Evolutionary conservation across 2,797 vertebrate genomes (phyloP).

Genomic region (Neosilurus mollespiculum): DNA sequence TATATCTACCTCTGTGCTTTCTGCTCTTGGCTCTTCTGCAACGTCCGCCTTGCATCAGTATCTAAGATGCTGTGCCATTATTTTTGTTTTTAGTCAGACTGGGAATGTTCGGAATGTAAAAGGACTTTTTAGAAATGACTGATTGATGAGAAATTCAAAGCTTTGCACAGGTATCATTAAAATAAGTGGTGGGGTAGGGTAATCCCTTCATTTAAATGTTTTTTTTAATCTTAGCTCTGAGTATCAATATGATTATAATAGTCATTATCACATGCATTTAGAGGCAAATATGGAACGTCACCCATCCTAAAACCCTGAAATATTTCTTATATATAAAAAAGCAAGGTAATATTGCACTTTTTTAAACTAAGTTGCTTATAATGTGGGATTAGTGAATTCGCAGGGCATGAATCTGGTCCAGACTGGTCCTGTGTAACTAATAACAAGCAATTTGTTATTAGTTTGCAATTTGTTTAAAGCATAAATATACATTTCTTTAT

Average conservation of each 20-base stretch:
- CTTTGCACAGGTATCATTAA: background rate
- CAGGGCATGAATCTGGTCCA: background rate
- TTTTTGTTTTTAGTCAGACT: background rate
- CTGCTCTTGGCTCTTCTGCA: background rate
- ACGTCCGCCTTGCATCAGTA: background rate
- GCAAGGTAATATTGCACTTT: background rate
- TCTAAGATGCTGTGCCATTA: background rate
- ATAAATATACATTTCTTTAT: background rate
- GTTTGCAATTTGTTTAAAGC: too few species aligned
- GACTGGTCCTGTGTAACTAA: background rate
- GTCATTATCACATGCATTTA: background rate
- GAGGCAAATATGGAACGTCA: too few species aligned
- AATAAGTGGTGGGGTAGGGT: too few species aligned
- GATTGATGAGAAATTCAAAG: background rate
- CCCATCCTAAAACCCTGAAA: background rate
- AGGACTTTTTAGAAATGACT: background rate
- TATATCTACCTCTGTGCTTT: conserved; percentile 46
- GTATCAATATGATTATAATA: background rate
- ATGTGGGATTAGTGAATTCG: background rate
- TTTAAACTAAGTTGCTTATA: background rate
- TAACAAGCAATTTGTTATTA: too few species aligned
- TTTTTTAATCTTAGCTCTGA: background rate
- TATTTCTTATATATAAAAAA: background rate
- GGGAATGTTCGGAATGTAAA: conserved; percentile 3
- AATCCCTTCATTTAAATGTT: too few species aligned